phyloP scores from a whole-genome alignment of 1,140 invertebrate genomes.

The Tetragonula clypearis region DNA sequence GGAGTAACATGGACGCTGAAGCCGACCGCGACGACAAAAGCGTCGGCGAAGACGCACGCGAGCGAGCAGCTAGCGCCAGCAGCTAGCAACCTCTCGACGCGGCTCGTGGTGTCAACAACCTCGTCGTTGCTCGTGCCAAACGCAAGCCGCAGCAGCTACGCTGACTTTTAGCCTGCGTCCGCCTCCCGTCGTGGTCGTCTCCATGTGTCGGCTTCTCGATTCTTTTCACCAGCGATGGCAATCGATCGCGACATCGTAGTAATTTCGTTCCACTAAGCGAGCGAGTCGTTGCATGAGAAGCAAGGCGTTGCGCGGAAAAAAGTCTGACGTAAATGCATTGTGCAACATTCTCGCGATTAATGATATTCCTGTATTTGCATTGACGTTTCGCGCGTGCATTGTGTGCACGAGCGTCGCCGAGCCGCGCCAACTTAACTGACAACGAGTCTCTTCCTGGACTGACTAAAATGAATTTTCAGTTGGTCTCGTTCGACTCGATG shows the following conservation, averaged over 20 bases:
- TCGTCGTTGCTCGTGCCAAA: conserved; percentile 58
- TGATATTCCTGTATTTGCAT: not conserved
- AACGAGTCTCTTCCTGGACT: too few relatives aligned
- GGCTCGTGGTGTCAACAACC: conserved; percentile 76
- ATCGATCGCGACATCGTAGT: conserved; percentile 12
- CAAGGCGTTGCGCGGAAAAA: not conserved
- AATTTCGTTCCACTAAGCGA: not conserved
- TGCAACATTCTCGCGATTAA: conserved; percentile 20
- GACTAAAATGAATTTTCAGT: too few relatives aligned
- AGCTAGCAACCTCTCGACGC: conserved; percentile 14
- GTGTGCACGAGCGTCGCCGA: not conserved
- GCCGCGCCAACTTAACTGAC: not conserved
- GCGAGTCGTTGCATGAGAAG: not conserved
- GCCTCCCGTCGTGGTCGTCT: too few relatives aligned
- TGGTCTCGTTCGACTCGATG: not conserved
- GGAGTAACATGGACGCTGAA: conserved; percentile 28
- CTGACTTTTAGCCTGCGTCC: conserved; percentile 30
- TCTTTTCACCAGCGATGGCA: conserved; percentile 6
- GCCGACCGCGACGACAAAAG: conserved; percentile 17
- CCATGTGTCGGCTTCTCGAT: conserved; percentile 6
- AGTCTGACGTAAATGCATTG: conserved; percentile 18
- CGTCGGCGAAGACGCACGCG: conserved; percentile 49
- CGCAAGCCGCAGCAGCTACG: not conserved
- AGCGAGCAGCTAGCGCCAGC: conserved; percentile 28
- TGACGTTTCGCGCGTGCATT: not conserved